A percentile compares a stretch with the other conserved stretches of the same genome.
phyloP scores from a whole-genome alignment of 1,140 invertebrate species.

The Zaprionus davidi region DNA sequence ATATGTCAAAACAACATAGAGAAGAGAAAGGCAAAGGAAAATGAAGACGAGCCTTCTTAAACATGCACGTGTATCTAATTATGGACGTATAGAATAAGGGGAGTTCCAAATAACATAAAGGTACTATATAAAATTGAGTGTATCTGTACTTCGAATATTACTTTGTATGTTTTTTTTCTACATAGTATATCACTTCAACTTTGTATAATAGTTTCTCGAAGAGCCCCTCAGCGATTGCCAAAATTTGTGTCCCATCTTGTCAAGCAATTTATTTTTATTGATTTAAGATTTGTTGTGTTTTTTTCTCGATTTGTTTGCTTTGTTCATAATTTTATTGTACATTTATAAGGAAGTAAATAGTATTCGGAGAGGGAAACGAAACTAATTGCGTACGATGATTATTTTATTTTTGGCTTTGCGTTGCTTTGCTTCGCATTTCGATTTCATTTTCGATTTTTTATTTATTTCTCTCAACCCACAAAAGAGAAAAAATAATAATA shows the following conservation, averaged over 20 bases:
- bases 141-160: too few species aligned
- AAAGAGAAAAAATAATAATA: neutral
- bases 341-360: conserved; percentile 42
- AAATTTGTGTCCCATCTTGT: conserved; percentile 1
- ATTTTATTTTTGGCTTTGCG: conserved; percentile 21
- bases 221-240: neutral
- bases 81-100: neutral
- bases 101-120: too few species aligned
- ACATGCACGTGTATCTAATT: neutral
- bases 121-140: too few species aligned
- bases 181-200: too few species aligned
- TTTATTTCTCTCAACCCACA: conserved; percentile 8
- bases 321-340: conserved; percentile 31
- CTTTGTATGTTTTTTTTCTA: too few species aligned
- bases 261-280: conserved; percentile 9
- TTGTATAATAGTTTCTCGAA: neutral
- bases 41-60: neutral
- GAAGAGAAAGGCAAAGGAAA: neutral
- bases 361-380: conserved; percentile 10
- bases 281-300: conserved; percentile 16
- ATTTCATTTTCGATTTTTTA: conserved; percentile 1
- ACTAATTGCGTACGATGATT: conserved; percentile 34
- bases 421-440: neutral
- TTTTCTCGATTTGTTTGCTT: conserved; percentile 3
- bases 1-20: neutral